Percentiles rank a stretch among this genome's conserved stretches.
Conservation (phyloP, 2,888 invertebrate species). For the Parelbella ahira region DNA sequence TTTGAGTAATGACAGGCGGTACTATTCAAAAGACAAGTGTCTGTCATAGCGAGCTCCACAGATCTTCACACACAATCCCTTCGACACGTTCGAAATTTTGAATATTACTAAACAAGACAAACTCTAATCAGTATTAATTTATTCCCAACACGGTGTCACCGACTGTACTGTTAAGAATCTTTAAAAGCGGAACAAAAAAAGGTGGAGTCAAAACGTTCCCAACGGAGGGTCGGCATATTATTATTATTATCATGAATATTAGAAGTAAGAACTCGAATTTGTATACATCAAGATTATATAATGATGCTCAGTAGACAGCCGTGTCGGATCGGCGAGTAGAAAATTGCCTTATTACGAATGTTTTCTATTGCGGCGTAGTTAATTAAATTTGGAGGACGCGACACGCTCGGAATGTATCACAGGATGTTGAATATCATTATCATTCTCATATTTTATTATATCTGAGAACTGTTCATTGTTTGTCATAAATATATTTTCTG, state of each 20-base stretch:
- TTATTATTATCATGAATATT: conserved; percentile 55
- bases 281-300: conserved; percentile 35
- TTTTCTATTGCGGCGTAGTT: conserved; percentile 60
- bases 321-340: conserved; percentile 44
- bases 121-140: conserved; percentile 61
- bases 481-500: no score
- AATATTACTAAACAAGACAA: conserved; percentile 35
- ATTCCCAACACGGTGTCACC: conserved; percentile 60
- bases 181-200: conserved; percentile 27
- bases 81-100: conserved; percentile 22
- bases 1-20: conserved; percentile 14
- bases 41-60: conserved; percentile 3
- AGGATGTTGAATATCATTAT: conserved; percentile 1
- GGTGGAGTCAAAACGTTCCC: conserved; percentile 46
- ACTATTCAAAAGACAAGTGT: conserved; percentile 4
- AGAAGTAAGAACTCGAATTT: conserved; percentile 42
- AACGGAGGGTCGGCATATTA: conserved; percentile 51
- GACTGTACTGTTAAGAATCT: conserved; percentile 41
- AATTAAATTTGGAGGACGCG: conserved; percentile 41
- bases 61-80: conserved; percentile 2
- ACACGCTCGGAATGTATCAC: conserved; percentile 5
- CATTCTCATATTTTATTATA: no score
- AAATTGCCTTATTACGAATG: conserved; percentile 61
- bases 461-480: no score
- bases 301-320: conserved; percentile 48